phyloP scores from a whole-genome alignment of 2,888 invertebrate genomes.

The Kryphioiulus occultus region DNA sequence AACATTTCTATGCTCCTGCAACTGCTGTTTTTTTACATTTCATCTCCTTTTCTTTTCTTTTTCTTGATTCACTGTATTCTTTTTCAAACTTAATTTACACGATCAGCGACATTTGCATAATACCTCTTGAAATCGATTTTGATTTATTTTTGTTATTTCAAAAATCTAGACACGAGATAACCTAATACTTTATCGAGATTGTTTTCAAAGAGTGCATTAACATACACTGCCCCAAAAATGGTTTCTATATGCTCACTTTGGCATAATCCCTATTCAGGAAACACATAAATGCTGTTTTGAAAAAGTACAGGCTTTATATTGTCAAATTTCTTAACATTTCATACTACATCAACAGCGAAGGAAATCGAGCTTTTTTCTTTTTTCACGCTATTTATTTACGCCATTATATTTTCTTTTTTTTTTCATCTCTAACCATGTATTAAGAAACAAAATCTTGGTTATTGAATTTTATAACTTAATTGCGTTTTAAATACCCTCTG shows the following conservation, averaged over 20 bases:
- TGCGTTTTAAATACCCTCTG: no score
- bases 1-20: not conserved
- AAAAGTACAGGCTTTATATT: not conserved
- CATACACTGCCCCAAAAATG: not conserved
- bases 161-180: not conserved
- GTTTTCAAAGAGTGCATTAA: not conserved
- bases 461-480: not conserved
- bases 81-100: not conserved
- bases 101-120: conserved; percentile 21
- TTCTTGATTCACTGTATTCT: not conserved
- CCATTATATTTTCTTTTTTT: not conserved
- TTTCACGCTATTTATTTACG: not conserved
- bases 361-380: conserved; percentile 11
- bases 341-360: not conserved
- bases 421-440: not conserved
- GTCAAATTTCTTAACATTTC: not conserved
- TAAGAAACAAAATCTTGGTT: not conserved
- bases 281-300: not conserved
- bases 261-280: not conserved
- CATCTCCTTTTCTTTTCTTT: not conserved
- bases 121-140: not conserved
- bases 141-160: not conserved
- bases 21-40: not conserved
- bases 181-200: not conserved
- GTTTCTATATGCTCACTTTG: not conserved